Conservation (phyloP, 2,888 invertebrate genomes). For the Minunthozetes semirufus region DNA sequence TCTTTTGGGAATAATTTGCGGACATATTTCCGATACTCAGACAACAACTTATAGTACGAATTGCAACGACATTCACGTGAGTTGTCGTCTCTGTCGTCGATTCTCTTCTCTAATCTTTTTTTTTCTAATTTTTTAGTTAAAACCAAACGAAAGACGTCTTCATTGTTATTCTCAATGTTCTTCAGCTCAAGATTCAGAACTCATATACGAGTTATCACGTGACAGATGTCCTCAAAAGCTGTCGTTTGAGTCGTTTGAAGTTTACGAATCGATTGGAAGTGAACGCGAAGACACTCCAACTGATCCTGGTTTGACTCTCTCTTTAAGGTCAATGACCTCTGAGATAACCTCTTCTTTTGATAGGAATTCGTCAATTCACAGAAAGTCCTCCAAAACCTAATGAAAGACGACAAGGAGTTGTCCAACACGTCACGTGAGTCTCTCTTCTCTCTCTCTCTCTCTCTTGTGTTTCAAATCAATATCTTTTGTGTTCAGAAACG, state of each 20-base stretch:
- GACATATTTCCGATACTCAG: conserved; percentile 40
- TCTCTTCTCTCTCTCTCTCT: background rate
- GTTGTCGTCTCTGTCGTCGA: no score
- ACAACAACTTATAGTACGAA: background rate
- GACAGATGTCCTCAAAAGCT: no score
- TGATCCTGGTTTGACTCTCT: conserved; percentile 39
- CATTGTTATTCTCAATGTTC: no score
- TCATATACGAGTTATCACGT: no score
- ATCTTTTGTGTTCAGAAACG: background rate
- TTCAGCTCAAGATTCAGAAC: no score
- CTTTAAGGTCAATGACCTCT: background rate
- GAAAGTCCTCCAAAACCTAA: conserved; percentile 43
- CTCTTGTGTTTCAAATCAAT: no score
- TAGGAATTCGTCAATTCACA: conserved; percentile 43
- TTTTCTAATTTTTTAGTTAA: no score
- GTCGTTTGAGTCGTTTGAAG: conserved; percentile 34
- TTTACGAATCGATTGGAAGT: conserved; percentile 7
- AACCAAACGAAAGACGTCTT: no score
- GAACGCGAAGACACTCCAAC: conserved; percentile 39
- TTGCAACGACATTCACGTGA: background rate
- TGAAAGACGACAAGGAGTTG: conserved; percentile 41
- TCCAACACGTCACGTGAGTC: conserved; percentile 22
- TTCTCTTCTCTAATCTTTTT: no score
- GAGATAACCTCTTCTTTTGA: background rate
- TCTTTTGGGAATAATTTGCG: conserved; percentile 38